Evolutionary conservation across 1,140 invertebrate species (phyloP).

Genomic region (Cydia pomonella): DNA sequence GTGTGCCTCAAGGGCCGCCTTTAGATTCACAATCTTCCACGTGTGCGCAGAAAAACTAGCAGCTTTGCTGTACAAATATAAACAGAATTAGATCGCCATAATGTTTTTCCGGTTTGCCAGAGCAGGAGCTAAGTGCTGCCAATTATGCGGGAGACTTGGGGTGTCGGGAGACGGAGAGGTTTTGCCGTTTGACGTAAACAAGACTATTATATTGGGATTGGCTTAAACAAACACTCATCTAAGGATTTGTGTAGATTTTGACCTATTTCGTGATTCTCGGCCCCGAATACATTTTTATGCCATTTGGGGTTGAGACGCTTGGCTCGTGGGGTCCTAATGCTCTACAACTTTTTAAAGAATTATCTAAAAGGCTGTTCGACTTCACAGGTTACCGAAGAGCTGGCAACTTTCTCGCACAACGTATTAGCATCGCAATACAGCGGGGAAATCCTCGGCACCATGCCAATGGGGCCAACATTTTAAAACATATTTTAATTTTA

Average conservation of each 20-base stretch:
- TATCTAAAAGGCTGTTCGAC: no score
- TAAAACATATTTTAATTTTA: no score
- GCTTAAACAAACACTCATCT: background rate
- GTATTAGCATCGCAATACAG: no score
- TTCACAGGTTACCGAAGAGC: no score
- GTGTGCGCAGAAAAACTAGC: conserved; percentile 28
- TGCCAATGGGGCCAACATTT: no score
- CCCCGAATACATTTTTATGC: no score
- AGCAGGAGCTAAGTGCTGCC: conserved; percentile 15
- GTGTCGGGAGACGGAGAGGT: background rate
- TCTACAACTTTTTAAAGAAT: no score
- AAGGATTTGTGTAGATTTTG: background rate
- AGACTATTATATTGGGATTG: background rate
- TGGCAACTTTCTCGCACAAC: no score
- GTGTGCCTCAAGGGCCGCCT: conserved; percentile 24
- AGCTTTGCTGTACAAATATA: conserved; percentile 28
- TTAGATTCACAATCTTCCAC: conserved; percentile 33
- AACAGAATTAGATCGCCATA: conserved; percentile 34
- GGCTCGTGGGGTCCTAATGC: no score
- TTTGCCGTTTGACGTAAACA: background rate
- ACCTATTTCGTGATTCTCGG: conserved; percentile 1
- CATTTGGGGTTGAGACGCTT: no score
- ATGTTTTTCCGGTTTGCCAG: conserved; percentile 34
- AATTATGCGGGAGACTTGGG: background rate
- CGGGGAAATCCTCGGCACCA: no score